Conservation (phyloP, 2,888 invertebrate genomes). For the Protonemura montana region DNA sequence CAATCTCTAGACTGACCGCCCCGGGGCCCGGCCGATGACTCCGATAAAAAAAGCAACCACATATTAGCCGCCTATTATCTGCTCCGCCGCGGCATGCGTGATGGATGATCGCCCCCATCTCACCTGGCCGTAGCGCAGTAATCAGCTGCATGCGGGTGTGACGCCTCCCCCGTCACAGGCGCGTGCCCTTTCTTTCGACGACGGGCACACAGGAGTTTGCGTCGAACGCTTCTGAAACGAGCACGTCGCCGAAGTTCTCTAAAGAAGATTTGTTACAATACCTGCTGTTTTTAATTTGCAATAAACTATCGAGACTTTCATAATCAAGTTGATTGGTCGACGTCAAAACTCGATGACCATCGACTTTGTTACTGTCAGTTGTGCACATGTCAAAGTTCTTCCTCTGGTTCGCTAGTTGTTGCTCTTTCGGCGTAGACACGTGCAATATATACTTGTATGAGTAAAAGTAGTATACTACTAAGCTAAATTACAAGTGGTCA, state of each 20-base stretch:
- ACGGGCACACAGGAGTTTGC: background rate
- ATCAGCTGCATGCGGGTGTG: conserved; percentile 12
- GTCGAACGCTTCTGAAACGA: background rate
- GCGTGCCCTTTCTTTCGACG: background rate
- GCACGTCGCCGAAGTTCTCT: background rate
- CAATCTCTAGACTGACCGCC: background rate
- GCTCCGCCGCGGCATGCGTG: background rate
- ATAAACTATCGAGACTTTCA: background rate
- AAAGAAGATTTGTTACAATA: background rate
- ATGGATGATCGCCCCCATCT: background rate
- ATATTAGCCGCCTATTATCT: background rate
- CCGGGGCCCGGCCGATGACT: background rate
- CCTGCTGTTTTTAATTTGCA: too few species aligned
- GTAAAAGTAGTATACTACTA: background rate
- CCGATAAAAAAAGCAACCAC: background rate
- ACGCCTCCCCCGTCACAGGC: background rate
- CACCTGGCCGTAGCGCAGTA: background rate
- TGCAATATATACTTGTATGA: background rate
- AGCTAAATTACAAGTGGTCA: background rate
- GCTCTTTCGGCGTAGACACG: background rate
- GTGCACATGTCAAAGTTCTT: background rate
- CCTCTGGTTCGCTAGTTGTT: background rate
- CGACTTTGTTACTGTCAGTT: background rate
- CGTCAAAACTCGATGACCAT: background rate
- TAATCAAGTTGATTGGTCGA: background rate